Base-by-base conservation (phyloP, 2,888 invertebrate genomes). In the Rhabditoides inermis region DNA sequence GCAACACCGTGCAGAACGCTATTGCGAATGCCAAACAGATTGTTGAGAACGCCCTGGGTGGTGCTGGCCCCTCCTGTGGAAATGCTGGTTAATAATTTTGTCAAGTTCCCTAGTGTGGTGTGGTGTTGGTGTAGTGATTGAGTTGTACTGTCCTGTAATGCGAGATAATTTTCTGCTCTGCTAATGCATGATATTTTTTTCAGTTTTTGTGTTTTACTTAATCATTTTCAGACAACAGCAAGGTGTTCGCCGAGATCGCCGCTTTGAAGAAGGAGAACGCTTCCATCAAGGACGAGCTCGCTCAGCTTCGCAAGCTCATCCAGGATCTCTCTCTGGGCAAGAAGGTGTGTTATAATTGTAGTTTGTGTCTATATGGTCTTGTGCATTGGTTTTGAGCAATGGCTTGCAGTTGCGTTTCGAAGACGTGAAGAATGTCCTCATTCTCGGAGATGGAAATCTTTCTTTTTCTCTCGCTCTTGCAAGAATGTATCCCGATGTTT, bases 401-500 rank as follows among this genome's bases (percentile, higher is more conserved):
- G 23, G 23, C 15, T 42, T 42, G 42, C 45, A 35, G 47, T 51
- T 36, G 28, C 48, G 25, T 37, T 61, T 30, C 41, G 50, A 3
- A 28, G 49, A 35, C 44, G 49, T 53, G 45, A 53, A 49, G 53
- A 54, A 44, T 15, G 41, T 56, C 22, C 44, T 67, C 35, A 54
- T 67, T 39, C 53, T 67, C 7, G 66, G 64, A 30, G 66, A 67
- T 28, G 66, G 66, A 20, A 64, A 67, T 54, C 55, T 67, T 1
- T 59, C 64, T 18, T 67, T 67, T 48, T 63, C 66, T 0, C 48
- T 58, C 3, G 47, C 60, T 2, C 39, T 62, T 26, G 59, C 64
- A 5, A 20, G 37, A 12, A 10, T 54, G 12, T 37, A 28, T 18
- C 48, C 41, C 23, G 27, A 40, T 30, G 37, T 32, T 25, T 27